Percentiles rank a stretch among this genome's conserved stretches.
phyloP scores from a whole-genome alignment of 2,888 invertebrate genomes.

The Meghimatium bilineatum region DNA sequence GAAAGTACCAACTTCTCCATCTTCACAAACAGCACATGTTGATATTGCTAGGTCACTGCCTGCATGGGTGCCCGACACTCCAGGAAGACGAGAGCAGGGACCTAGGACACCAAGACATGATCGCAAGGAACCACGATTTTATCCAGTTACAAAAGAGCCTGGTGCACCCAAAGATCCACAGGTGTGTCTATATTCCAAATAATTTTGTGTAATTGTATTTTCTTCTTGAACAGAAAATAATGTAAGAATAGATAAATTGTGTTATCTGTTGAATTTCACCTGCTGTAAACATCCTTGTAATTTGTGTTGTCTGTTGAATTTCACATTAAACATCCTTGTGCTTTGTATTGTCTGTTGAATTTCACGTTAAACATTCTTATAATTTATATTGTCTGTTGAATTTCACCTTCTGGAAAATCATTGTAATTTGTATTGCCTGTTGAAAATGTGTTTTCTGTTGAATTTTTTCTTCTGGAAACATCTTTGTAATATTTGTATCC shows the following conservation, averaged over 20 bases:
- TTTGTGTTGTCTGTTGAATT: not conserved
- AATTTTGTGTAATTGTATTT: not conserved
- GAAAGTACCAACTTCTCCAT: constrained; percentile 71
- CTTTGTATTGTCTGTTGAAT: not conserved
- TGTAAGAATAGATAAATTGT: no score
- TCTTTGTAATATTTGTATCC: not conserved
- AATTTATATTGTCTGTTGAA: not conserved
- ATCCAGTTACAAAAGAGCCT: constrained; percentile 91
- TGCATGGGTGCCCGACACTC: constrained; percentile 70
- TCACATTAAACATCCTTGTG: not conserved
- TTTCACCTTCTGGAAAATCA: not conserved
- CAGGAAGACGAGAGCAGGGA: constrained; percentile 63
- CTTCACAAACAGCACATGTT: constrained; percentile 51
- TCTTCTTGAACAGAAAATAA: not conserved
- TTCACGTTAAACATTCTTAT: not conserved
- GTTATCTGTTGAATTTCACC: no score
- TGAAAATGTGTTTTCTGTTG: no score
- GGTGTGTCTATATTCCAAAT: constrained; percentile 56
- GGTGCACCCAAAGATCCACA: constrained; percentile 76
- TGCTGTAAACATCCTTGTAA: no score
- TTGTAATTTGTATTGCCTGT: no score
- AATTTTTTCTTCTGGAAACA: not conserved
- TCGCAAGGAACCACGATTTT: constrained; percentile 87
- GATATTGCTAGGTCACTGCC: constrained; percentile 74
- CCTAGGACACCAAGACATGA: constrained; percentile 61